phyloP scores from a whole-genome alignment of 2,113 vertebrate genomes.

The Eira barbara region DNA sequence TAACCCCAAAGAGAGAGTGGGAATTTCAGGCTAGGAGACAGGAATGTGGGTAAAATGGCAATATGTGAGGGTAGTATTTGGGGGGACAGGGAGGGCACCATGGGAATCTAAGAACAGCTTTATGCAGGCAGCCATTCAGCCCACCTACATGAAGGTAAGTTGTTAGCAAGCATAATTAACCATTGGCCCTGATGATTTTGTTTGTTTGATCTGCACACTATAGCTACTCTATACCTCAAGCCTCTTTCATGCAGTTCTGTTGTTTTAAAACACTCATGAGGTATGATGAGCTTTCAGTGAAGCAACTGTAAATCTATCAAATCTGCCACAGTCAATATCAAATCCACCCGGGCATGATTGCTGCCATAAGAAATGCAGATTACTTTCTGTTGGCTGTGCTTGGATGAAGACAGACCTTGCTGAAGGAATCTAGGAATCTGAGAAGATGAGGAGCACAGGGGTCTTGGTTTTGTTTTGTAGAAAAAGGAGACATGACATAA shows the following conservation, averaged over 20 bases:
- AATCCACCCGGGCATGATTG: background rate
- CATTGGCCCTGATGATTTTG: background rate
- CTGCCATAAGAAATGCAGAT: background rate
- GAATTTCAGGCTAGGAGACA: background rate
- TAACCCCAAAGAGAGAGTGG: background rate
- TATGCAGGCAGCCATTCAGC: background rate
- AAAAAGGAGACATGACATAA: slow-evolving; percentile 14
- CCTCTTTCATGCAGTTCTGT: background rate
- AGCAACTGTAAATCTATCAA: background rate
- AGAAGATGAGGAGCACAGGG: background rate
- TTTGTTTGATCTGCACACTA: background rate
- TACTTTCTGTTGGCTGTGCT: background rate
- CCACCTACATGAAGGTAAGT: background rate
- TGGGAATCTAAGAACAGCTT: background rate
- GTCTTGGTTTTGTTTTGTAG: slow-evolving; percentile 14
- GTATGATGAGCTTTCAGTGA: background rate
- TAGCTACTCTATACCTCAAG: background rate
- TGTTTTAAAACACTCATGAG: background rate
- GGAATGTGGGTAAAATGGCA: background rate
- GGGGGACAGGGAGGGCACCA: background rate
- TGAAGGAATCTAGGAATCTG: background rate
- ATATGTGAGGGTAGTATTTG: background rate
- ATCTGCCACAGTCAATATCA: background rate
- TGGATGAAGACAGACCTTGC: background rate
- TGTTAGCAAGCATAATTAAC: background rate